Percentiles rank a stretch among this genome's conserved stretches.
Evolutionary conservation across 2,888 invertebrate genomes (phyloP).

Genomic region (Stramonita haemastoma): DNA sequence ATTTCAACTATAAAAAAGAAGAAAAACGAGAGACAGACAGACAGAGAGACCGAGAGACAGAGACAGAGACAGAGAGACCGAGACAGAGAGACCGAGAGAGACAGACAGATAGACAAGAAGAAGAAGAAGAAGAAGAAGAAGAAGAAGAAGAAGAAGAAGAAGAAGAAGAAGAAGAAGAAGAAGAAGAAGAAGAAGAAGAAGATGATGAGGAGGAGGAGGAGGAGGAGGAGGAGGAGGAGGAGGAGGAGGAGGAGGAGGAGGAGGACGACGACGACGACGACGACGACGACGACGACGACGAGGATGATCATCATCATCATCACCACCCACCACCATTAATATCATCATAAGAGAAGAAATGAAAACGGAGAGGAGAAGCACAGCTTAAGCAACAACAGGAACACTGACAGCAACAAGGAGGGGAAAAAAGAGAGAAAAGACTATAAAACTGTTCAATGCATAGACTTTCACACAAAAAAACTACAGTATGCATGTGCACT

Average conservation of each 20-base stretch:
- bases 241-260: neutral
- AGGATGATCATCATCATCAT: too few relatives aligned
- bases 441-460: too few relatives aligned
- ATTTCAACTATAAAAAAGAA: neutral
- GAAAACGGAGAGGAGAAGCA: neutral
- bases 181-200: neutral
- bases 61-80: too few relatives aligned
- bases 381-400: neutral
- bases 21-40: neutral
- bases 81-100: too few relatives aligned
- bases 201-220: neutral
- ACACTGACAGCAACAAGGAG: neutral
- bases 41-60: too few relatives aligned
- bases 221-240: neutral
- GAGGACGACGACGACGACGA: neutral
- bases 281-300: neutral
- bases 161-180: slow-evolving; percentile 7
- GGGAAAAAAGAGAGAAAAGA: neutral
- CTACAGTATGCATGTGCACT: too few relatives aligned
- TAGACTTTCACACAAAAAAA: too few relatives aligned
- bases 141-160: neutral
- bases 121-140: slow-evolving; percentile 1
- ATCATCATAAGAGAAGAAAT: neutral
- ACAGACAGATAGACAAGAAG: too few relatives aligned
- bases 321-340: too few relatives aligned